phyloP scores from a whole-genome alignment of 2,888 invertebrate species.

The Microplitis manilae region DNA sequence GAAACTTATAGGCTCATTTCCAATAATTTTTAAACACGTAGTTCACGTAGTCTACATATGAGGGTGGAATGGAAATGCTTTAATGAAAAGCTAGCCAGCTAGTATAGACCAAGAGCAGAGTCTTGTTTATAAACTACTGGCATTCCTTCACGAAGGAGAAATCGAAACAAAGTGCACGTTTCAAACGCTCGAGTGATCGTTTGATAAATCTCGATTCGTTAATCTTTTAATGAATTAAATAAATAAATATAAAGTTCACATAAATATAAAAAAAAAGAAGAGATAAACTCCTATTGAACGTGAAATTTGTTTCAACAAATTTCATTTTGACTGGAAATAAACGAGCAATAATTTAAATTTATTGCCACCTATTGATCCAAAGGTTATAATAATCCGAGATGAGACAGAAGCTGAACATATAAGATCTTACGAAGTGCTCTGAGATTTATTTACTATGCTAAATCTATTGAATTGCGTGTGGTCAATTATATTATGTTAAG shows the following conservation, averaged over 20 bases:
- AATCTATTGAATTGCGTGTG: slow-evolving; percentile 70
- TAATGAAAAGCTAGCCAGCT: background rate
- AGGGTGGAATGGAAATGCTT: background rate
- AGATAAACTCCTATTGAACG: background rate
- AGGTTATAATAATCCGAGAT: background rate
- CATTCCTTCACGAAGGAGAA: slow-evolving; percentile 47
- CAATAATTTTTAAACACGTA: background rate
- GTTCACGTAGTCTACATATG: background rate
- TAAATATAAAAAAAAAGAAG: background rate
- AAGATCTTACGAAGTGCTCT: slow-evolving; percentile 17
- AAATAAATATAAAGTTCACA: background rate
- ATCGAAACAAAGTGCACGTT: slow-evolving; percentile 8
- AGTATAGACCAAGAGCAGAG: background rate
- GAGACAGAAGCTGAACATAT: background rate
- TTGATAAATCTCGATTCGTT: slow-evolving; percentile 2
- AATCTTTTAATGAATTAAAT: slow-evolving; percentile 1
- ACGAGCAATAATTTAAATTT: slow-evolving; percentile 2
- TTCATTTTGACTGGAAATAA: background rate
- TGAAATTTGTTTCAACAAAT: background rate
- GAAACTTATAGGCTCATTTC: background rate
- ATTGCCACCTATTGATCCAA: background rate
- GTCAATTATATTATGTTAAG: slow-evolving; percentile 72
- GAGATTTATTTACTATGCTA: slow-evolving; percentile 66
- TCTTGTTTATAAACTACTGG: background rate
- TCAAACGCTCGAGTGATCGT: background rate